Base-by-base conservation (phyloP, 1,140 invertebrate species). In the Drosophila willistoni region DNA sequence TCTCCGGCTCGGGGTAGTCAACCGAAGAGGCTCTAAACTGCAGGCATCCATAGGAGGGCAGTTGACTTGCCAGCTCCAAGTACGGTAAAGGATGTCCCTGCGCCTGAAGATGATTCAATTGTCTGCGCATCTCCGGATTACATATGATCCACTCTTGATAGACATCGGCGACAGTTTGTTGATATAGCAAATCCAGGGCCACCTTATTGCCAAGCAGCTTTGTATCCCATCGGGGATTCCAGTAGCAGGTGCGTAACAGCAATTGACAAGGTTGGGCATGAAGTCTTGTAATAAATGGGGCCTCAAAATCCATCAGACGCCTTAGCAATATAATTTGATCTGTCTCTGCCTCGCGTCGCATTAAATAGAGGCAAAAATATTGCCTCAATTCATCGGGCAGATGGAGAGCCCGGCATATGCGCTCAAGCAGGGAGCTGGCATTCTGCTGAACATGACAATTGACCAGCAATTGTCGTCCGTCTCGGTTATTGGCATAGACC, bases 241-340 rank as follows among this genome's bases (percentile, higher is more conserved):
- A 99, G 90, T 97, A 98, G 93, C 97, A 95, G 93, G 96, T 97
- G 76, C 96, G 94, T 77, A 97, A 93, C 64, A 96, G 94, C 92
- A 97, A 94, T 92, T 94, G 95, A 92, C 95, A 94, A 61, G 94
- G 93, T 25, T 92, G 92, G 80, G 94, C 93, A 84, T 93, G 93
- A 14, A 91, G 79, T 93, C 97, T 94, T 63, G 98, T 98, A 92
- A 99, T 96, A 92, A 96, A 97, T 10, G 98, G 98, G 69, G 97
- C 98, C 94, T 99, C 98, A 94, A 98, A 99, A 91, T 99, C 96
- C 93, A 98, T 97, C 25, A 99, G 92, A 91, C 96, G 97, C 67
- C 98, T 94, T 51, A 98, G 92, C 92, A 98, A 95, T 94, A 94
- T 94, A 94, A 80, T 95, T 25, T 95, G 80, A 17, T 83, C 68